Evolutionary conservation across 2,888 invertebrate genomes (phyloP), one percentile per base, ranked within the genome.

Genomic region (Andrena minutula): DNA sequence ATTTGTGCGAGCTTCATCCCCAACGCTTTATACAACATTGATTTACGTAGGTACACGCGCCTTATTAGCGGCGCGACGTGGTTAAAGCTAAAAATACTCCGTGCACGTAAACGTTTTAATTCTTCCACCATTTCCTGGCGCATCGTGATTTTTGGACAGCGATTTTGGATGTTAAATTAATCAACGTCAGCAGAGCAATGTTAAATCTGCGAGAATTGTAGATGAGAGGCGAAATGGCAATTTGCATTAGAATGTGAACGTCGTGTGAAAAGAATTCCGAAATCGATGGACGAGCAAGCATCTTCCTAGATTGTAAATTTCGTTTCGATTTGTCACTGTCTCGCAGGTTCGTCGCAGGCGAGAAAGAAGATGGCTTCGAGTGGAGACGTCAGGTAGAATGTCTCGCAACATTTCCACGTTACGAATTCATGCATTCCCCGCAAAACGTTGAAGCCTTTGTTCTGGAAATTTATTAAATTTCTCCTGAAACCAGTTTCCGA

Each of bases 301-400:
- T 56, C 61, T 26, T 26, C 53, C 41, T 12, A 63, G 71, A 58
- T 63, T 64, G 47, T 76, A 71, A 76, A 76, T 76, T 76, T 76
- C 75, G 64, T 76, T 71, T 71, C 75, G 75, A 76, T 76, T 76
- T 76, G 75, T 76, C 71, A 76, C 75, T 76, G 75, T 71, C 75
- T 72, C 69, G 28, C 75, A 41, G 60, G 49, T 58, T 70, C 53
- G 70, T 51, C 61, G 63, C 47, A 41, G n/a, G 30, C 32, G 6
- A 30, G 41, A 64, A 71, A 71, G 72, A 64, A 64, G 64, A 47
- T 53, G 41, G 53, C 23, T 30, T 26, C 58, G 35, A 58, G 60
- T 10, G 41, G 47, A 30, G 23, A 58, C n/a, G 64, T 76, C 71
- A 76, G 64, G 56, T 56, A 63, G 60, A 64, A 64, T 72, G 63